Percentiles rank a stretch among this genome's conserved stretches.
phyloP scores from a whole-genome alignment of 2,888 invertebrate genomes.

The Cremastobaeus sp. region DNA sequence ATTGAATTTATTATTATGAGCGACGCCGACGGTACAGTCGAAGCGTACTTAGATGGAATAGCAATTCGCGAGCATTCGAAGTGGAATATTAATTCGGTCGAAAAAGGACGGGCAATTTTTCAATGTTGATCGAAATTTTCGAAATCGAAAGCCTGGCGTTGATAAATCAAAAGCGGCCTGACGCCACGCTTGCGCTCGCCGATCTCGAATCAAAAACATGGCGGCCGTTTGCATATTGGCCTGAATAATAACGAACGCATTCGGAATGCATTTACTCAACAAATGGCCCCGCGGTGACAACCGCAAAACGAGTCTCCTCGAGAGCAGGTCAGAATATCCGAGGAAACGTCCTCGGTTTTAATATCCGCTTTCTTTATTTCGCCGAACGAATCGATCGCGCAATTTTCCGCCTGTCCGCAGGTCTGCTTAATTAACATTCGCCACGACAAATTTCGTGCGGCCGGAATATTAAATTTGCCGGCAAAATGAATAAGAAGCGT shows the following conservation, averaged over 20 bases:
- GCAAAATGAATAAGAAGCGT: conserved; percentile 39
- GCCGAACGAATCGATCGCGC: conserved; percentile 22
- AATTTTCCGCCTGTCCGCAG: conserved; percentile 3
- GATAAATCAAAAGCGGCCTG: conserved; percentile 28
- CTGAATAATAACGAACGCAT: conserved; percentile 66
- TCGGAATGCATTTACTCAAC: conserved; percentile 70
- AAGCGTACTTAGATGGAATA: too few species aligned
- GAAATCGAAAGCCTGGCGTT: conserved; percentile 31
- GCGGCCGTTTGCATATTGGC: conserved; percentile 26
- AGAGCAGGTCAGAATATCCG: conserved; percentile 42
- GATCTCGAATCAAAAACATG: conserved; percentile 43
- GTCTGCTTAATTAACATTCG: conserved; percentile 24
- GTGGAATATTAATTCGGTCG: conserved; percentile 16
- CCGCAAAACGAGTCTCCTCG: conserved; percentile 33
- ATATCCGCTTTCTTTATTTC: conserved; percentile 74
- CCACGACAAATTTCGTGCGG: neutral
- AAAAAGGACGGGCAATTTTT: conserved; percentile 14
- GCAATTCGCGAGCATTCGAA: too few species aligned
- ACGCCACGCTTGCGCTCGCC: conserved; percentile 15
- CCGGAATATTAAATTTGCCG: conserved; percentile 17
- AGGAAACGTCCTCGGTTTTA: conserved; percentile 74
- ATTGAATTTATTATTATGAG: too few species aligned
- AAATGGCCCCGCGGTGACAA: conserved; percentile 66
- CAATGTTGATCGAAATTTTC: conserved; percentile 14
- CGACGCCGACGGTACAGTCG: too few species aligned